Evolutionary conservation across 2,888 invertebrate species (phyloP).

Genomic region (Sinopyrophorus schimmeli): DNA sequence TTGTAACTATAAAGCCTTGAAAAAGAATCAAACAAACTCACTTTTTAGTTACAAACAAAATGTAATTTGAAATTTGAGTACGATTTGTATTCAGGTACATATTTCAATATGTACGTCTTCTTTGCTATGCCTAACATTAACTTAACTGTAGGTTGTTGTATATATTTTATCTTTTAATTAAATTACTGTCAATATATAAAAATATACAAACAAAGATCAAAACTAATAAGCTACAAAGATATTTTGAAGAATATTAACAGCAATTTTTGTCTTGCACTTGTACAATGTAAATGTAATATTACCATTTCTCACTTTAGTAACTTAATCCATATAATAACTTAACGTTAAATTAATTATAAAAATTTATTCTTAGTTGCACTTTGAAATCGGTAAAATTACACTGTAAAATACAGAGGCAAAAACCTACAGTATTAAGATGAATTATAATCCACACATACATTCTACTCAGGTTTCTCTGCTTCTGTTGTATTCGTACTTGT

Average conservation of each 20-base stretch:
- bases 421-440: conserved; percentile 39
- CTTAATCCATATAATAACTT: conserved; percentile 16
- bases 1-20: conserved; percentile 8
- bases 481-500: conserved; percentile 44
- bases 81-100: conserved; percentile 49
- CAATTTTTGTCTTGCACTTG: conserved; percentile 35
- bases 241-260: conserved; percentile 32
- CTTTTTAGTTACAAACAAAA: conserved; percentile 17
- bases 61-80: conserved; percentile 28
- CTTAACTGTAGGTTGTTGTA: conserved; percentile 34
- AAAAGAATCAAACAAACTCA: neutral
- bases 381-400: conserved; percentile 42
- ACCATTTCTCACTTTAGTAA: conserved; percentile 34
- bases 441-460: conserved; percentile 36
- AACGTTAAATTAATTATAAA: conserved; percentile 13
- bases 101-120: conserved; percentile 50
- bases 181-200: conserved; percentile 47
- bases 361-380: conserved; percentile 13
- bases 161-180: conserved; percentile 26
- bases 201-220: conserved; percentile 39
- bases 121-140: conserved; percentile 34
- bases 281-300: conserved; percentile 35
- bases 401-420: conserved; percentile 37
- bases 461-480: conserved; percentile 49
- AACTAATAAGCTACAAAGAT: conserved; percentile 34